A percentile compares a stretch with the other conserved stretches of the same genome.
phyloP scores from a whole-genome alignment of 2,113 vertebrate species.

The Anoura caudifer region DNA sequence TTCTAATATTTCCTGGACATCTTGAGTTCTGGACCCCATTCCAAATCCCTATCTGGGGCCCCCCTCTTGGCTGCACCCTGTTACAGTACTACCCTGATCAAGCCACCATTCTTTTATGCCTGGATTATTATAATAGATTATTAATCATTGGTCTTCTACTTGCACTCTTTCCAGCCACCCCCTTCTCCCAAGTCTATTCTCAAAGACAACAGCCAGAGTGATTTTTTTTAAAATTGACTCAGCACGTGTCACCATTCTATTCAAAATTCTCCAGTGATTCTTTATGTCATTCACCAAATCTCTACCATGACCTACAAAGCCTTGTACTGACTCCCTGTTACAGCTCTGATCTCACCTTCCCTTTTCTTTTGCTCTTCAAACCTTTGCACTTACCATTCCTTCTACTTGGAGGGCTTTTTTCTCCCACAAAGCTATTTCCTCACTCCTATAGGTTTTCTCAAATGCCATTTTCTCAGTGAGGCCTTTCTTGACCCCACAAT shows the following conservation, averaged over 20 bases:
- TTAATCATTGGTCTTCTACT: neutral
- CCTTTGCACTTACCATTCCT: neutral
- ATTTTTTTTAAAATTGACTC: neutral
- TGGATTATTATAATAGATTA: slow-evolving; percentile 8
- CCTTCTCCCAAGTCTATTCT: neutral
- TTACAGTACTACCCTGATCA: neutral
- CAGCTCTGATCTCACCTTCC: neutral
- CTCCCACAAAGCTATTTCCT: neutral
- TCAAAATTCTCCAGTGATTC: neutral
- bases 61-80: too few species aligned
- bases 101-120: slow-evolving; percentile 6
- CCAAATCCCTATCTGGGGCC: too few species aligned
- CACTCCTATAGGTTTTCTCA: neutral
- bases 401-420: neutral
- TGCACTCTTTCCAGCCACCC: neutral
- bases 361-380: neutral
- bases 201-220: neutral
- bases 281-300: neutral
- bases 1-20: too few species aligned
- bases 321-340: neutral
- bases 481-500: neutral
- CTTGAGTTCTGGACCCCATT: too few species aligned
- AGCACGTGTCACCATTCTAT: neutral
- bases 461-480: neutral
- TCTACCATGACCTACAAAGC: neutral